These are phyloP conservation scores for Geodia barretti DNA, from an alignment of 37 sponge, comb jelly and placozoan genomes.

Conservation along the genomic window DNA sequence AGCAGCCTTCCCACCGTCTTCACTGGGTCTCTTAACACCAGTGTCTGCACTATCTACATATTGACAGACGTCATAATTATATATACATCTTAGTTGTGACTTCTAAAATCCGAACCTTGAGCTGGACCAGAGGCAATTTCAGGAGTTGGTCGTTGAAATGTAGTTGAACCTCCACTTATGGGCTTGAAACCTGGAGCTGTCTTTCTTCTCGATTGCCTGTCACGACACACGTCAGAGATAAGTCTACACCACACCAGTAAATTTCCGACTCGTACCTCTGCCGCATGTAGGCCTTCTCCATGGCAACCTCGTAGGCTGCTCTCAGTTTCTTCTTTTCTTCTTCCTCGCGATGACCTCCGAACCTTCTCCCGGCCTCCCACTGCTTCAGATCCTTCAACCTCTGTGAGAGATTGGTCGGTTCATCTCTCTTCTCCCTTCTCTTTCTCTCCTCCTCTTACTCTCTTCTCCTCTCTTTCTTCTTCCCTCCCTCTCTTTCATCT, in stretches of 20 bases:
- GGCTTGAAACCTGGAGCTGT: conserved; percentile 52
- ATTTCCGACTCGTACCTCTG: not conserved
- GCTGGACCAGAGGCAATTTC: too few species aligned
- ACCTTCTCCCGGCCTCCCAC: conserved; percentile 67
- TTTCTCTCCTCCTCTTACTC: too few species aligned
- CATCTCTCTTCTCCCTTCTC: too few species aligned
- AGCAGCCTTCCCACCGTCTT: conserved; percentile 16
- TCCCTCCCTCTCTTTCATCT: too few species aligned
- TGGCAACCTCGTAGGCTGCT: conserved; percentile 47
- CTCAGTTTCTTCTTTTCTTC: conserved; percentile 54
- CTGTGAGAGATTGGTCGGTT: too few species aligned
- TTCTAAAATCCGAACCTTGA: too few species aligned
- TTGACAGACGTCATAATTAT: too few species aligned
- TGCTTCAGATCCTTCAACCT: conserved; percentile 65
- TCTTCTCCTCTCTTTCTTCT: too few species aligned
- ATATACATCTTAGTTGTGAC: too few species aligned
- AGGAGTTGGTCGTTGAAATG: too few species aligned
- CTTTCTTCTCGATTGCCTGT: conserved; percentile 6
- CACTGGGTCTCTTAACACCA: conserved; percentile 5
- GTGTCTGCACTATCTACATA: too few species aligned
- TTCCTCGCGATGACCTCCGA: conserved; percentile 53
- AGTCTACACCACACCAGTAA: not conserved
- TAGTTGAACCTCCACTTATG: conserved; percentile 15
- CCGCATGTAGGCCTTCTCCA: conserved; percentile 64
- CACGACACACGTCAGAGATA: too few species aligned